Base-by-base conservation (phyloP, 2,113 vertebrate genomes). In the Spermophilus dauricus region DNA sequence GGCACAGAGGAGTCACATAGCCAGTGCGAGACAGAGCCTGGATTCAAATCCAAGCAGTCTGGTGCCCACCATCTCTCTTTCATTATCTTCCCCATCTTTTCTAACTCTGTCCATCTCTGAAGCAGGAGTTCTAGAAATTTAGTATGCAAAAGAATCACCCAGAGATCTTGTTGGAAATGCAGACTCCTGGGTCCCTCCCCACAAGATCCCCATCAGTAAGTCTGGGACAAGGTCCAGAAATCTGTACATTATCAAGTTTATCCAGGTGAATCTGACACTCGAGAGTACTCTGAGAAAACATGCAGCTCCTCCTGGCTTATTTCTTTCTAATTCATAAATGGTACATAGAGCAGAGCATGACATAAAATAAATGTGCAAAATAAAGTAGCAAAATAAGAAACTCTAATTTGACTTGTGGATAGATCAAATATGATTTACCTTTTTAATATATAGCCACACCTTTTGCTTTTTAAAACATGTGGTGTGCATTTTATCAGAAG, bases 281-380 rank as follows among this genome's bases (percentile, higher is more conserved):
- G 39, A 86, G 14, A 80, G 7, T 53, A 94, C 45, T 86, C 53
- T 63, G 73, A 73, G 53, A 84, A 92, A 94, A 85, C 6, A 65
- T 24, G 22, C 76, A 81, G 34, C 11, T 85, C 45, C 61, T 48
- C 51, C 70, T 61, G 32, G 5, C 6, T 69, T 69, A 22, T 37
- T 58, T 92, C 76, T 45, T 84, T 69, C 48, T 93, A 75, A 77
- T 39, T 83, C 91, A 81, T 56, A 85, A 92, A 48, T 56, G n/a
- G 30, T 65, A 82, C 75, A 69, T 18, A 56, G 7, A 86, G 16
- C 86, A 81, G 76, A 86, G 18, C 37, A n/a, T 91, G 69, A 86
- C 69, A 61, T 30, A 37, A 82, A 93, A 65, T 34, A 96, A 39
- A 53, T 56, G 39, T 65, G 86, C 93, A 72, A 90, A 78, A 76